Percentiles rank a stretch among this genome's conserved stretches.
Evolutionary conservation across 2,888 invertebrate genomes (phyloP).

Genomic region (Amphipoea lucens): DNA sequence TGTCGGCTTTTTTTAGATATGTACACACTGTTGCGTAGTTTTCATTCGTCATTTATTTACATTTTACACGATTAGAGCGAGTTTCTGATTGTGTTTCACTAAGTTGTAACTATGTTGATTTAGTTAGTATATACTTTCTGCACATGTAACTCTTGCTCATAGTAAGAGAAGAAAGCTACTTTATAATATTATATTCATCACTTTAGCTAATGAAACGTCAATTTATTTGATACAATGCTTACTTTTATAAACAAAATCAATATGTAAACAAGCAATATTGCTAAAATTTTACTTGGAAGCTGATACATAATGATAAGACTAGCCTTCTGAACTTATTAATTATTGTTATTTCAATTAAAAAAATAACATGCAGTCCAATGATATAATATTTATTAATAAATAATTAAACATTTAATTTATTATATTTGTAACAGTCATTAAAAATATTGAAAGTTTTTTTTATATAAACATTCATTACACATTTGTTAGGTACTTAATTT

Average conservation of each 20-base stretch:
- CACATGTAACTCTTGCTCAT: conserved; percentile 1
- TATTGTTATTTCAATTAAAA: neutral
- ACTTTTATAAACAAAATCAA: conserved; percentile 15
- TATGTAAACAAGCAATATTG: conserved; percentile 31
- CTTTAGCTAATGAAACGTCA: neutral
- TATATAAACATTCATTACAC: neutral
- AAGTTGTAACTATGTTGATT: conserved; percentile 15
- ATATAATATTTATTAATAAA: neutral
- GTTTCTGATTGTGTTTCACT: conserved; percentile 23
- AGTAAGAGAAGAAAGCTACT: neutral
- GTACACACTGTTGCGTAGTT: conserved; percentile 87
- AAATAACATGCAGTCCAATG: neutral
- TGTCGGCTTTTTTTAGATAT: conserved; percentile 90
- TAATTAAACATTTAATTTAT: neutral
- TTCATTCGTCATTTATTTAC: conserved; percentile 81
- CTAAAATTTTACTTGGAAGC: conserved; percentile 5
- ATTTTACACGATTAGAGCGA: conserved; percentile 48
- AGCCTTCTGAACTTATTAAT: neutral
- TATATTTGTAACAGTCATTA: neutral
- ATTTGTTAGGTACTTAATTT: neutral
- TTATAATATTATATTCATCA: neutral
- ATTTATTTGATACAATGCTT: conserved; percentile 3
- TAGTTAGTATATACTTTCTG: conserved; percentile 12
- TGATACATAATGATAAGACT: neutral
- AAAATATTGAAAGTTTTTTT: neutral